Base-by-base conservation (phyloP, 2,797 vertebrate species). In the Oreortyx pictus region DNA sequence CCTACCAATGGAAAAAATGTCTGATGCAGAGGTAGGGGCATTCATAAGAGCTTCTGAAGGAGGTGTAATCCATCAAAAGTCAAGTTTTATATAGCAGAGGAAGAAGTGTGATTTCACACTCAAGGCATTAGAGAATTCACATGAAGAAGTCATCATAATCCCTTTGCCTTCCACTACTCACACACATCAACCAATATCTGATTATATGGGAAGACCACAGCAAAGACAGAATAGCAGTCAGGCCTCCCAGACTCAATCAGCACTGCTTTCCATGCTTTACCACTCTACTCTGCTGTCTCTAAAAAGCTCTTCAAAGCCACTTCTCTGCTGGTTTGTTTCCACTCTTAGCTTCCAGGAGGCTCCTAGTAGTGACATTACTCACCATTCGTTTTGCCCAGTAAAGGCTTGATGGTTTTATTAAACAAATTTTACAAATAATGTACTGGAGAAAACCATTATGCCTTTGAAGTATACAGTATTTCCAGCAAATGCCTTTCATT, bases 271-370 rank as follows among this genome's bases (percentile, higher is more conserved):
- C 37, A 27, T 24, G 25, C 27, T 82, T 10, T 18, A 29, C 25
- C 3, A 2, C 46, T 52, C 9, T 15, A 64, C 13, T 1, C 35
- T 3, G 2, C 23, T 22, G 7, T 25, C 16, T 46, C 7, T 1
- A 14, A 39, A n/a, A 65, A 59, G 25, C 9, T 14, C 59, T 79
- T 78, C 25, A 68, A 66, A 47, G 7, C 41, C 46, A 44, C 10
- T 65, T 37, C 46, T 59, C 33, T 2, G 1, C 9, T 5, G 5
- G 3, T 59, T 6, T 44, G 61, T 6, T 47, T 72, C 46, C 54
- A 61, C 0, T 1, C 31, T 64, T 18, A 57, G 44, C 44, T 75
- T 62, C 17, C 43, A 68, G 43, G 3, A 86, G 5, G 12, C 29
- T 79, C 43, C 57, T 27, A 46, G 62, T 16, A 59, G 27, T 10